Evolutionary conservation across 1,140 invertebrate species (phyloP), one percentile per base, ranked within the genome.

Genomic region (Brachionus koreanus): DNA sequence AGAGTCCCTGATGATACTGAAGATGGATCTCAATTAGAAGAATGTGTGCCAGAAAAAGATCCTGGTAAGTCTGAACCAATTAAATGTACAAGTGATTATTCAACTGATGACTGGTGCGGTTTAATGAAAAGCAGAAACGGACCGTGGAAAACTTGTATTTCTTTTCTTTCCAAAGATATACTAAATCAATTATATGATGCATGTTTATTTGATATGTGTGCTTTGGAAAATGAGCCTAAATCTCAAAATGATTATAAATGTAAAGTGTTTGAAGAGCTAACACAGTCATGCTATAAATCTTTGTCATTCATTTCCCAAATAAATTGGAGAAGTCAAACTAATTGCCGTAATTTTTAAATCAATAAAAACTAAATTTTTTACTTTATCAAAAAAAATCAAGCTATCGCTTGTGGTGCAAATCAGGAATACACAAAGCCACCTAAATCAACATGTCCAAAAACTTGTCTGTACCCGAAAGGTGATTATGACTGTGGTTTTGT

Each of bases 131-230:
- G 57, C 25, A 35, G 16, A 39, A 65, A 35, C 9, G 76, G 76
- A 12, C 76, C 76, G 0, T 79, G 76, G 76, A 43, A 10, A 35
- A 35, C 10, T 29, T 57, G 61, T 12, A 57, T 79, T 2, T 25
- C 12, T 16, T 23, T 10, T 39, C 5, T 79, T 6, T 29, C 46
- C n/a, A 19, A 16, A 10, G 76, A 79, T 29, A 29, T 79, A 6
- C 9, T 79, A 39, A 10, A 79, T 12, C 16, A 61, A 33, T 0
- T 61, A 3, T 57, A 61, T 25, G 46, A 57, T 9, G 35, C 76
- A 61, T 79, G 76, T 37, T 13, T 79, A 5, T 79, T 65, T 37
- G 76, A 79, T 42, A 57, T 61, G 35, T 79, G 76, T 9, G 76
- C 76, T 29, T 25, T 61, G 16, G 76, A 79, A 61, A 19, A 13